Evolutionary conservation across 23 tunicate genomes (phyloP).

Genomic region (Diplosoma virens): DNA sequence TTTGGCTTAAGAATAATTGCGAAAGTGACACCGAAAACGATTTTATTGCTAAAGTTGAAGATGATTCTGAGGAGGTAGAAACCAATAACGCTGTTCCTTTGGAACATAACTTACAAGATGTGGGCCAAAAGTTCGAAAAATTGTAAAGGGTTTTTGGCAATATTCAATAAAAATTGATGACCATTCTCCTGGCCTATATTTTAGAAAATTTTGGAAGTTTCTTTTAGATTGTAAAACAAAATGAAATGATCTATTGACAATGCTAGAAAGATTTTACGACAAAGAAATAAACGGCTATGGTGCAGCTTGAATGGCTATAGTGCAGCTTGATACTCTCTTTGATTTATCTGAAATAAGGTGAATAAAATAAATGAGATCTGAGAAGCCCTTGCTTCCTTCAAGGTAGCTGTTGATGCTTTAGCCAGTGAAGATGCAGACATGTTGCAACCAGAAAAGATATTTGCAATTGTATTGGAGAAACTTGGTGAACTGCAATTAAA

Average conservation of each 20-base stretch:
- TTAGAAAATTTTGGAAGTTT: slow-evolving; percentile 43
- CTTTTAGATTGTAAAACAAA: slow-evolving; percentile 40
- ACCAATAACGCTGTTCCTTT: slow-evolving; percentile 12
- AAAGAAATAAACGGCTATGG: slow-evolving; percentile 42
- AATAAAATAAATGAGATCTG: slow-evolving; percentile 22
- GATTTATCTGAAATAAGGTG: slow-evolving; percentile 41
- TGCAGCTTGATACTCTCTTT: slow-evolving; percentile 45
- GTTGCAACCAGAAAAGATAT: slow-evolving; percentile 26
- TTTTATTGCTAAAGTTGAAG: slow-evolving; percentile 13
- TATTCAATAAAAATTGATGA: slow-evolving; percentile 38
- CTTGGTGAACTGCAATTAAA: slow-evolving; percentile 10
- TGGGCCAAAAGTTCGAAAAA: slow-evolving; percentile 30
- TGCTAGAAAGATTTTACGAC: slow-evolving; percentile 40
- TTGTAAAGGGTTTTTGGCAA: slow-evolving; percentile 21
- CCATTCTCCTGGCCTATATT: slow-evolving; percentile 30
- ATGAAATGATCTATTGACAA: slow-evolving; percentile 34
- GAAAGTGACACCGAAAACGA: slow-evolving; percentile 25
- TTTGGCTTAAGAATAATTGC: background rate
- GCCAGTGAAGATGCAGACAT: slow-evolving; percentile 37
- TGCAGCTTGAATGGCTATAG: slow-evolving; percentile 33
- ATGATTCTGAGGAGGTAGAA: slow-evolving; percentile 27
- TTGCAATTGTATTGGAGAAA: slow-evolving; percentile 28
- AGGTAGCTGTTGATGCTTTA: slow-evolving; percentile 43
- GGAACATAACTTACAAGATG: slow-evolving; percentile 17
- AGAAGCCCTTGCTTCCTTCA: slow-evolving; percentile 47